Conservation (phyloP, 2,797 vertebrate species). For the Acrocephalus scirpaceus region DNA sequence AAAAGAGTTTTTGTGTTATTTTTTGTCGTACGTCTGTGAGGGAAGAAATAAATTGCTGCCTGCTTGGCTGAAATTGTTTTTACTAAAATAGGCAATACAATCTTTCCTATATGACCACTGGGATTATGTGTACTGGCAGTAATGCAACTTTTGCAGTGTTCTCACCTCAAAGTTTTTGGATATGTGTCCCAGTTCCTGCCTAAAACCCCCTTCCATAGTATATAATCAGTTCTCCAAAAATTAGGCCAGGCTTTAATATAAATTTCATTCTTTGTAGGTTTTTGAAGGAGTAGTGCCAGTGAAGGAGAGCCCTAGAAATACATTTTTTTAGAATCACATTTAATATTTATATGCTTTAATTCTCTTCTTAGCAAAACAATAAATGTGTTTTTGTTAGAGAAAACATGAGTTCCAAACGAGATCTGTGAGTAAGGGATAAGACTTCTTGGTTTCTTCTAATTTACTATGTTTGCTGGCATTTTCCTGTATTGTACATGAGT, state of each 20-base stretch:
- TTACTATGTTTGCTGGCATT: background rate
- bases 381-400: background rate
- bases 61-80: slow-evolving; percentile 23
- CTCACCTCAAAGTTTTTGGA: background rate
- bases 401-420: background rate
- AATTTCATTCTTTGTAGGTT: background rate
- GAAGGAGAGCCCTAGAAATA: background rate
- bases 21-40: background rate
- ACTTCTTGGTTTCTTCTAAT: background rate
- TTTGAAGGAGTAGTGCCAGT: background rate
- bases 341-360: background rate
- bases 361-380: background rate
- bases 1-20: background rate
- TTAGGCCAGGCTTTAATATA: background rate
- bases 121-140: background rate
- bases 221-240: background rate
- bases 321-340: background rate
- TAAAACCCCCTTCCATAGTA: background rate
- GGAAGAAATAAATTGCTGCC: background rate
- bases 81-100: background rate
- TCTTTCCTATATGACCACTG: background rate
- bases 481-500: background rate
- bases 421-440: background rate
- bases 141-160: background rate
- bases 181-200: background rate